A percentile compares a stretch with the other conserved stretches of the same genome.
Evolutionary conservation across 2,888 invertebrate genomes (phyloP).

Genomic region (Pseudanteris insignis): DNA sequence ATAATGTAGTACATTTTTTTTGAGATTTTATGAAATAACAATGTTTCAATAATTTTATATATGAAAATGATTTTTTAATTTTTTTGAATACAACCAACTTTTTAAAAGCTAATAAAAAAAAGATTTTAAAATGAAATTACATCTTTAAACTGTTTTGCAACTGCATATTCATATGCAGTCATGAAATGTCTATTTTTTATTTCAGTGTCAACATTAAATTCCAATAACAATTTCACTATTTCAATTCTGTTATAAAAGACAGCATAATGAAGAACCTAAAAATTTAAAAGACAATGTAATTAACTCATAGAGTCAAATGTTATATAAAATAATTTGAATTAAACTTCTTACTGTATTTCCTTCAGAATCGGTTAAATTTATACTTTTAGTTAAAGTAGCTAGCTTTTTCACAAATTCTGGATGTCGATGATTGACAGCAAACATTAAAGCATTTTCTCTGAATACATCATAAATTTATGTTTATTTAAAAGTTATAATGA

Average conservation of each 20-base stretch:
- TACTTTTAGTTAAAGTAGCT: conserved; percentile 68
- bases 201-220: conserved; percentile 68
- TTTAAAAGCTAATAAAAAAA: background rate
- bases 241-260: conserved; percentile 70
- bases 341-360: conserved; percentile 70
- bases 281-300: background rate
- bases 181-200: conserved; percentile 69
- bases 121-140: conserved; percentile 53
- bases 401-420: conserved; percentile 69
- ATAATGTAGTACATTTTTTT: too few species aligned
- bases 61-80: too few species aligned
- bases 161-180: conserved; percentile 70
- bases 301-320: background rate
- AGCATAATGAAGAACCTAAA: conserved; percentile 74
- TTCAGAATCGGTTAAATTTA: conserved; percentile 71
- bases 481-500: too few species aligned
- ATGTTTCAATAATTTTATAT: too few species aligned
- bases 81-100: too few species aligned
- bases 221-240: conserved; percentile 69
- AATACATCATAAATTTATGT: too few species aligned
- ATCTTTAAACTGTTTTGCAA: conserved; percentile 67
- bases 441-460: conserved; percentile 73
- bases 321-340: background rate
- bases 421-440: conserved; percentile 70
- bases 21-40: too few species aligned